Conservation (phyloP, 2,888 invertebrate species). For the Sepioteuthis lessoniana region DNA sequence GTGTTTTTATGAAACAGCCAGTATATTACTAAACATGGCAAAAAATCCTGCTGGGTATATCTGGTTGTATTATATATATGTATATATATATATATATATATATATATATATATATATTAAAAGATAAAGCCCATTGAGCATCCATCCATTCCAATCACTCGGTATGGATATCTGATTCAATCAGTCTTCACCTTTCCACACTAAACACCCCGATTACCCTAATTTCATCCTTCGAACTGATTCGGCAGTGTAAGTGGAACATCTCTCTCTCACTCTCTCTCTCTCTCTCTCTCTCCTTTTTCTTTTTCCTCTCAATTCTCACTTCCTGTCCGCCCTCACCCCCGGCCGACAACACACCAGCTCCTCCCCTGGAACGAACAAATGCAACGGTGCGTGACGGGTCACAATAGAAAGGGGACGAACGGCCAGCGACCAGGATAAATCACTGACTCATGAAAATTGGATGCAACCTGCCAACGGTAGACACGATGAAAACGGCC, state of each 20-base stretch:
- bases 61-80: too few species aligned
- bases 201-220: background rate
- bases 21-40: too few species aligned
- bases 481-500: background rate
- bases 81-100: too few species aligned
- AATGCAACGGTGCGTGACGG: background rate
- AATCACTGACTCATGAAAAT: slow-evolving; percentile 23
- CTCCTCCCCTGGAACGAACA: background rate
- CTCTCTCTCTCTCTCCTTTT: background rate
- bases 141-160: background rate
- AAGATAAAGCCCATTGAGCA: background rate
- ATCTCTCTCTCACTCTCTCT: background rate
- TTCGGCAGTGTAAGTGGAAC: background rate
- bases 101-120: too few species aligned
- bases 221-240: background rate
- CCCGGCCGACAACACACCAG: background rate
- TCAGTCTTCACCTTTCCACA: background rate
- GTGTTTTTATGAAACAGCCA: too few species aligned
- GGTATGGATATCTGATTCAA: background rate
- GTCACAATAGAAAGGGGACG: background rate
- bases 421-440: background rate
- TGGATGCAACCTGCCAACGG: slow-evolving; percentile 33
- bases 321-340: background rate
- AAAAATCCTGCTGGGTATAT: too few species aligned
- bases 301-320: too few species aligned